Conservation (phyloP, 2,888 invertebrate species). For the Lordiphosa fenestrarum region DNA sequence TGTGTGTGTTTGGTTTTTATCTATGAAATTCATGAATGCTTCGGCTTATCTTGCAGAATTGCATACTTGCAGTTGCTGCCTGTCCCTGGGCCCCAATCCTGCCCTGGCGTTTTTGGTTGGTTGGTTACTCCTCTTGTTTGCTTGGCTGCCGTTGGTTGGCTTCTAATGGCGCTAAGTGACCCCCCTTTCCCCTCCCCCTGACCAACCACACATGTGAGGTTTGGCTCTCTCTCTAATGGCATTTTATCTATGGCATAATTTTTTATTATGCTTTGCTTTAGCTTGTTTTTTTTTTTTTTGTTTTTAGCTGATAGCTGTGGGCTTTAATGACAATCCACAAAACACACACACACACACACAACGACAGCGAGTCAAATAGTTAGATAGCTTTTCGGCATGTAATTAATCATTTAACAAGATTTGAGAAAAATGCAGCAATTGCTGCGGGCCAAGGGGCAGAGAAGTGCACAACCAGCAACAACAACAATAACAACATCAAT, state of each 20-base stretch:
- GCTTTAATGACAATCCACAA: constrained; percentile 67
- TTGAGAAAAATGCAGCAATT: constrained; percentile 51
- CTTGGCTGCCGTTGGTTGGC: constrained; percentile 48
- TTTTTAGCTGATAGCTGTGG: constrained; percentile 38
- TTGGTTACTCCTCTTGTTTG: constrained; percentile 36
- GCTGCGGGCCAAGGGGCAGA: constrained; percentile 53
- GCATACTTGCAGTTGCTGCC: constrained; percentile 75
- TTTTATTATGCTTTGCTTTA: constrained; percentile 66
- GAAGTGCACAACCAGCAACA: constrained; percentile 20
- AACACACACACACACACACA: constrained; percentile 32
- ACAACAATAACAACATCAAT: constrained; percentile 27
- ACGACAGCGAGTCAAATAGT: constrained; percentile 70
- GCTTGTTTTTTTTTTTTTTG: constrained; percentile 27
- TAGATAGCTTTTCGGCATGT: constrained; percentile 74
- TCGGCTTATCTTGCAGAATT: constrained; percentile 76
- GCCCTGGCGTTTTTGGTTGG: constrained; percentile 37
- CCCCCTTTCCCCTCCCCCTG: constrained; percentile 17
- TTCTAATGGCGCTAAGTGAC: constrained; percentile 72
- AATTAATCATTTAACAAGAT: constrained; percentile 68
- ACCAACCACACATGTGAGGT: constrained; percentile 12
- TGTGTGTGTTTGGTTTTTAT: constrained; percentile 64
- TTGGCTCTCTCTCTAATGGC: constrained; percentile 62
- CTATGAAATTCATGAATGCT: constrained; percentile 79
- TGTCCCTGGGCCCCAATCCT: constrained; percentile 20
- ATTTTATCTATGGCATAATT: constrained; percentile 76